phyloP scores from a whole-genome alignment of 2,113 vertebrate species.

The Phoenicopterus ruber region DNA sequence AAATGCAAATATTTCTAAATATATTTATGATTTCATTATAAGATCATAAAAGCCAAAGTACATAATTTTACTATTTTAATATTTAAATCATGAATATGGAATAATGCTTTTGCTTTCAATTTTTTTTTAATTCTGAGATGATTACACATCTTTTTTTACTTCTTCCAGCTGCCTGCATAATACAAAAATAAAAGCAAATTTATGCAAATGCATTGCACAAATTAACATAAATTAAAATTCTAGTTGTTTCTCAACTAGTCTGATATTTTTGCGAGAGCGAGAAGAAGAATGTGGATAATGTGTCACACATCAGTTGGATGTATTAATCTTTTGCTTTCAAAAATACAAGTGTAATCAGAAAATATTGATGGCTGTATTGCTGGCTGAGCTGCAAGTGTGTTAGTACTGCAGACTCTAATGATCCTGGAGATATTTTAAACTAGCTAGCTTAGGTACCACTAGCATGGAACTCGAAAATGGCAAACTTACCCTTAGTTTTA shows the following conservation, averaged over 20 bases:
- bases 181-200: constrained; percentile 11
- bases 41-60: neutral
- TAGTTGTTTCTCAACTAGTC: neutral
- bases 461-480: neutral
- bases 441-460: neutral
- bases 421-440: neutral
- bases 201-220: constrained; percentile 6
- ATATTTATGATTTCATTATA: neutral
- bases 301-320: neutral
- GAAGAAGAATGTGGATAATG: neutral
- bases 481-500: neutral
- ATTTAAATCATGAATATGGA: neutral
- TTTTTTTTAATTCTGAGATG: neutral
- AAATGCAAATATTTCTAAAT: neutral
- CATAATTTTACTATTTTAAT: neutral
- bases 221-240: constrained; percentile 1
- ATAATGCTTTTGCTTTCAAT: neutral
- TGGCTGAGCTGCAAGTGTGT: neutral
- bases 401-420: neutral
- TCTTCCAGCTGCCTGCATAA: constrained; percentile 1
- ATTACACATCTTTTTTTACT: neutral
- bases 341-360: neutral
- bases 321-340: neutral
- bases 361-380: neutral
- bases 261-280: neutral